Evolutionary conservation across 2,888 invertebrate genomes (phyloP).

Genomic region (Gastrophysa polygoni): DNA sequence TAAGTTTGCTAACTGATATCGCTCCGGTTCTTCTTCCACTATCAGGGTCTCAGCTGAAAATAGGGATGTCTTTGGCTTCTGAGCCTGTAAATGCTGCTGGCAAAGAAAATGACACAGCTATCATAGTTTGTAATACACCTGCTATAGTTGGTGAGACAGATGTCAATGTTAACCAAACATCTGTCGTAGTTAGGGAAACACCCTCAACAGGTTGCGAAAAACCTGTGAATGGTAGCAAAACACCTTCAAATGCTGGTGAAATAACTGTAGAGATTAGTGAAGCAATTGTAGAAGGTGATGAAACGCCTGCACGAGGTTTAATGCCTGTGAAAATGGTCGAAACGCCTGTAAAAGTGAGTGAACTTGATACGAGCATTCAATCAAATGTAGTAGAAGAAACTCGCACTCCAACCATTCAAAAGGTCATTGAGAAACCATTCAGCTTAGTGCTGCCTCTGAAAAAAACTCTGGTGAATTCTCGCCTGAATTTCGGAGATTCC

Average conservation of each 20-base stretch:
- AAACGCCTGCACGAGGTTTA: not conserved
- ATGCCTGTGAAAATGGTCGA: not conserved
- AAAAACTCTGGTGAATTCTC: constrained; percentile 43
- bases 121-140: not conserved
- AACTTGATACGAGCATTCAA: not conserved
- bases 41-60: not conserved
- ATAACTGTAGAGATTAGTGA: not conserved
- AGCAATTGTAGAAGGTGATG: not conserved
- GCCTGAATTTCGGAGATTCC: constrained; percentile 46
- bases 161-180: not conserved
- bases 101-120: not conserved
- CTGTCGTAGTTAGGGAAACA: not conserved
- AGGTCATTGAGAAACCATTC: constrained; percentile 34
- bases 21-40: too few relatives aligned
- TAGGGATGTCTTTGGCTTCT: not conserved
- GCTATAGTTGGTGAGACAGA: not conserved
- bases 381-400: not conserved
- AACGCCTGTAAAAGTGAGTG: not conserved
- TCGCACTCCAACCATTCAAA: constrained; percentile 1
- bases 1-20: constrained; percentile 34
- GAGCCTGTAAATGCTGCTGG: not conserved
- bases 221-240: not conserved
- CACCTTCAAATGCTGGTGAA: not conserved
- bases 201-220: not conserved
- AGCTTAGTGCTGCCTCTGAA: constrained; percentile 45